phyloP scores from a whole-genome alignment of 2,113 vertebrate species.

The Suncus etruscus region DNA sequence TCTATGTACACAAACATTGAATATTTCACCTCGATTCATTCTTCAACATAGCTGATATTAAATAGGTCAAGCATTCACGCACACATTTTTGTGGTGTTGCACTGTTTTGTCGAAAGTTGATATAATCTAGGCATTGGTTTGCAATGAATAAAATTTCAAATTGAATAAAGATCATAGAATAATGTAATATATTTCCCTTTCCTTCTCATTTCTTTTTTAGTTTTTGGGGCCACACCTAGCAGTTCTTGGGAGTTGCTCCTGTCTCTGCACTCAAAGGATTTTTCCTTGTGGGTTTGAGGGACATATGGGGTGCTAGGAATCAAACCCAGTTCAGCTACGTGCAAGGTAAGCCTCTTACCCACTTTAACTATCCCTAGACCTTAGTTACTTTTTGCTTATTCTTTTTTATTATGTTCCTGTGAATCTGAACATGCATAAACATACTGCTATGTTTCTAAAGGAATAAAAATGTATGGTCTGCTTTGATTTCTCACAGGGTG shows the following conservation, averaged over 20 bases:
- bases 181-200: background rate
- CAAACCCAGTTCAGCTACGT: too few species aligned
- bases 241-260: too few species aligned
- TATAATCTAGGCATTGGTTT: conserved; percentile 12
- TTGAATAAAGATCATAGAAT: background rate
- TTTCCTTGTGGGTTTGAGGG: too few species aligned
- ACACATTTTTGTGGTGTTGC: background rate
- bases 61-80: conserved; percentile 16
- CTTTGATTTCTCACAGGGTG: background rate
- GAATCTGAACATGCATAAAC: background rate
- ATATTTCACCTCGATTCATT: background rate
- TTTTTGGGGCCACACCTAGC: too few species aligned
- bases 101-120: conserved; percentile 45
- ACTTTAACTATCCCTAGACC: too few species aligned
- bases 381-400: background rate
- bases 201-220: background rate
- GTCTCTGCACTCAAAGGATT: too few species aligned
- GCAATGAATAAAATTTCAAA: background rate
- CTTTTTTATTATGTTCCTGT: conserved; percentile 4
- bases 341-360: too few species aligned
- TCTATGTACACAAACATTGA: background rate
- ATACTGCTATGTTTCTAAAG: background rate
- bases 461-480: background rate
- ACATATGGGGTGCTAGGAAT: too few species aligned
- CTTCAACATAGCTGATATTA: conserved; percentile 53